Evolutionary conservation across 2,888 invertebrate genomes (phyloP), one percentile per base, ranked within the genome.

Genomic region (Blastobasis adustella): DNA sequence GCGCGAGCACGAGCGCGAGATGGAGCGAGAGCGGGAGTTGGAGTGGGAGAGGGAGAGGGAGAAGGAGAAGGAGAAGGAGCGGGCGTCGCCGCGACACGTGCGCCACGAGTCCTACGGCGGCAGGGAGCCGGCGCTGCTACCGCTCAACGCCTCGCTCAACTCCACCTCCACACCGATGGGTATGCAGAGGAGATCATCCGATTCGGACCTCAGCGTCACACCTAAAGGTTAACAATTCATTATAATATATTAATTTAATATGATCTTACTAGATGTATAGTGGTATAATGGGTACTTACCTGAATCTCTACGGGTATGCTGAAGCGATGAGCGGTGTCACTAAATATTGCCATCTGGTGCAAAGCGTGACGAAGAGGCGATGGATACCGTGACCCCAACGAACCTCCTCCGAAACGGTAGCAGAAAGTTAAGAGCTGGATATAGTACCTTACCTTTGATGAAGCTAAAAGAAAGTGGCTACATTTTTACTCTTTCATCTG

Each of bases 201-300:
- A 98, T 79, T 97, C 98, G 0, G 98, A 98, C 83, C 89, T 97
- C 61, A 97, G 95, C 86, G 93, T 96, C 48, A 96, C 97, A 8
- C 96, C 97, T 5, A 97, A 96, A 94, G 97, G 98, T 97, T 51
- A 60, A 69, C 61, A 23, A 23, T 10, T 9, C 36, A 9, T 49
- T 36, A 23, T 40, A 36, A 45, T 45, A n/a, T 10, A 10, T 10
- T 44, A 39, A 39, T 36, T n/a, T 37, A 8, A 51, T 49, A 42
- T n/a, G 42, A 5, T 10, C 42, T 9, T 42, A 5, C 42, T 5
- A 8, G 9, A 5, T 42, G 42, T 42, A 1, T 23, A 23, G 23
- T 3, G n/a, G n/a, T 23, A 23, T 23, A 23, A 23, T 23, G 3
- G 3, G 23, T 23, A 23, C 2, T 23, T 23, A 2, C 23, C 23